Evolutionary conservation across 2,888 invertebrate species (phyloP).

Genomic region (Drosophila algonquin): DNA sequence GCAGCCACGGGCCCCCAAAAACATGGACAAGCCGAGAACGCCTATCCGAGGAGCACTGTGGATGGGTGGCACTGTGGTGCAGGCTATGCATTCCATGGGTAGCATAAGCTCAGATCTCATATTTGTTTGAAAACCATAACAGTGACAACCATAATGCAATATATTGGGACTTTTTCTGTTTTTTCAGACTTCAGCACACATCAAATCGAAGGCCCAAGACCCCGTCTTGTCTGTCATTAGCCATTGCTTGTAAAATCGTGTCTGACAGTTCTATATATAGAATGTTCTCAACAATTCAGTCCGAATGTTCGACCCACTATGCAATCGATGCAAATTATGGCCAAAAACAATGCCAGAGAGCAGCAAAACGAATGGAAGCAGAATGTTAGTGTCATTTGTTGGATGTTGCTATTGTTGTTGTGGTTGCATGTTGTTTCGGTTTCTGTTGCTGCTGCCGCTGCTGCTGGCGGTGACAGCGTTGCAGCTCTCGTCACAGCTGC

Average conservation of each 20-base stretch:
- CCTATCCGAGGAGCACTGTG: slow-evolving; percentile 27
- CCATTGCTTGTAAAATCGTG: slow-evolving; percentile 4
- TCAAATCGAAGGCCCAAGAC: slow-evolving; percentile 12
- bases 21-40: slow-evolving; percentile 17
- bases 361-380: slow-evolving; percentile 36
- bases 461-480: slow-evolving; percentile 58
- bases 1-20: slow-evolving; percentile 42
- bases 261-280: slow-evolving; percentile 3
- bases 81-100: slow-evolving; percentile 1
- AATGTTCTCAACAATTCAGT: not conserved
- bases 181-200: not conserved
- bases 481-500: slow-evolving; percentile 70
- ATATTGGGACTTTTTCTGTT: not conserved
- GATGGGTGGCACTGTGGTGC: slow-evolving; percentile 29
- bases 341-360: slow-evolving; percentile 55
- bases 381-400: not conserved
- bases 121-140: not conserved
- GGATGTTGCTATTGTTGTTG: slow-evolving; percentile 31
- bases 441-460: slow-evolving; percentile 8
- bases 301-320: slow-evolving; percentile 22
- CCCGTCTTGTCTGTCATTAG: slow-evolving; percentile 20
- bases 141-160: not conserved
- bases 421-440: slow-evolving; percentile 23
- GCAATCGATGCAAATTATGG: slow-evolving; percentile 68
- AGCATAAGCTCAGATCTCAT: not conserved